Base-by-base conservation (phyloP, 37 sponge, comb jelly and placozoan genomes). In the Haliclona indistincta region DNA sequence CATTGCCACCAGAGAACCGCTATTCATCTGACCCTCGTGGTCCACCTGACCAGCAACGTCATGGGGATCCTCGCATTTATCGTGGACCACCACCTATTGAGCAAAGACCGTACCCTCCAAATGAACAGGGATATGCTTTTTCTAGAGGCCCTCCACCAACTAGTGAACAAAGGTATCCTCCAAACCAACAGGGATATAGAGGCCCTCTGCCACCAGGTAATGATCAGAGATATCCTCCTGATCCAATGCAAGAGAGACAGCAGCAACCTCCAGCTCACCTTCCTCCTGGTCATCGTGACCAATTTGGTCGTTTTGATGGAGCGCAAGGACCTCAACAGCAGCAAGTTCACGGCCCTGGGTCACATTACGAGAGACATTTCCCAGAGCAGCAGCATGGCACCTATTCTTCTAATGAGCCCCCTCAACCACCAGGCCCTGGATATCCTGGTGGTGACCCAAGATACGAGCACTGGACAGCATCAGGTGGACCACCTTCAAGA, bases 31-130 rank as follows among this genome's bases (percentile, higher is more conserved):
- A 4, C 30, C 20, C 1, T 56, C 28, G 40, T 36, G 75, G 63
- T 19, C 75, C 40, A 45, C 63, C 75, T 13, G 11, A 20, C 29
- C 47, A 23, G 22, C 26, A 62, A 37, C 47, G 54, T 53, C 45
- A 38, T 62, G 49, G 47, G 1, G 75, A 34, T 22, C 45, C 44
- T 8, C 64, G 30, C 19, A 37, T 30, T 1, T 64, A 20, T n/a
- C 74, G 40, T 19, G 25, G 15, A 6, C 71, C 71, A 30, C 71
- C 53, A 45, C 66, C 66, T 41, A 11, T 41, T 65, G 66, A 65
- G 34, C 36, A 34, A 5, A 33, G 38, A 7, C 15, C 38, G 7
- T 41, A 38, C 20, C 69, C 11, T 43, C 69, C 22, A 19, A 2
- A 36, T 20, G 71, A 54, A 51, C 34, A 51, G 52, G 23, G 8